Percentiles rank a stretch among this genome's conserved stretches.
These are phyloP conservation scores for Lerista edwardsae DNA, from an alignment of 2,797 vertebrate species.

Conservation along the genomic window DNA sequence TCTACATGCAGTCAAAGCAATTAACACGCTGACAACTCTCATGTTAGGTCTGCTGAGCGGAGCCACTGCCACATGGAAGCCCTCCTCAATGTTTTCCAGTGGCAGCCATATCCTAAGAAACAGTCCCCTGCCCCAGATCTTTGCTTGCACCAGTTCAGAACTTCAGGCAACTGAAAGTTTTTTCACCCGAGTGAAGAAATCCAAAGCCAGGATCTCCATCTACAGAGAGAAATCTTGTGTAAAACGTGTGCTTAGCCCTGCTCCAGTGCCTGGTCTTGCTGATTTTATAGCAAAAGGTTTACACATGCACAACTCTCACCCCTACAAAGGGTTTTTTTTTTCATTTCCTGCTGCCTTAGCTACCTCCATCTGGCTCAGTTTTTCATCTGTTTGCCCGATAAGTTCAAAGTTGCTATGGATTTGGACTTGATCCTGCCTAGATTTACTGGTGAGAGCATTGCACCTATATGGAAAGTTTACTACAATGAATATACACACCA, in stretches of 20 bases:
- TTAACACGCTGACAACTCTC: background rate
- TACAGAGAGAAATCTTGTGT: background rate
- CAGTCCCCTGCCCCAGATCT: background rate
- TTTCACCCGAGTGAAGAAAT: too few relatives aligned
- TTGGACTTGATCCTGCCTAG: background rate
- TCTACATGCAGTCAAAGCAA: background rate
- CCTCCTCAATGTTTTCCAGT: background rate
- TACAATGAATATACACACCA: background rate
- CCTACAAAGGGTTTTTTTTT: background rate
- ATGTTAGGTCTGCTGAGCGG: background rate
- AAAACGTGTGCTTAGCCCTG: background rate
- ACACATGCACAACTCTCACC: background rate
- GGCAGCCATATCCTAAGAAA: background rate
- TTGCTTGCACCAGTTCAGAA: background rate
- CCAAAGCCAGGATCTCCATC: too few relatives aligned
- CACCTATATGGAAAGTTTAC: background rate
- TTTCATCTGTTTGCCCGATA: background rate
- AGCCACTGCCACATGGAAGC: background rate
- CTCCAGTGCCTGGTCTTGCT: background rate
- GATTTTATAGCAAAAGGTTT: background rate
- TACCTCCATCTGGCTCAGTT: background rate
- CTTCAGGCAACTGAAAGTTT: background rate
- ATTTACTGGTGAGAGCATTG: background rate
- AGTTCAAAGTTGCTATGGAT: conserved; percentile 2
- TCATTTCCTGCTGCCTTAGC: background rate